phyloP scores from a whole-genome alignment of 2,797 vertebrate genomes.

The Martes flavigula region DNA sequence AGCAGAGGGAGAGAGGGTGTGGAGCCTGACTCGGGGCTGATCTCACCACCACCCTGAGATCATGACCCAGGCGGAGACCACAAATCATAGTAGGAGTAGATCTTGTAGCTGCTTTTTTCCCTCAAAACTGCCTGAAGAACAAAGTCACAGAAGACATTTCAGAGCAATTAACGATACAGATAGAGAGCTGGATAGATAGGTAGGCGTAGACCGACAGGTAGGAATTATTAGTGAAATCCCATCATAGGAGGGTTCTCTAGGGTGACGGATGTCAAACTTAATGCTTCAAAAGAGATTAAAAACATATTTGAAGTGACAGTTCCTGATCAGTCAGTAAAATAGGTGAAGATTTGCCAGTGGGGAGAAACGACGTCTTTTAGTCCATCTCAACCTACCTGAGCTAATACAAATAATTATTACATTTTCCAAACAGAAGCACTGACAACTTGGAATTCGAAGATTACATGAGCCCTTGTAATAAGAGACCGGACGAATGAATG shows the following conservation, averaged over 20 bases:
- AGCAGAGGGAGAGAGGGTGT: background rate
- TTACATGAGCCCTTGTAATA: background rate
- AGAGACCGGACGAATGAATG: background rate
- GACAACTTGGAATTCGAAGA: background rate
- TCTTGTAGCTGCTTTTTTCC: background rate
- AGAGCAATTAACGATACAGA: background rate
- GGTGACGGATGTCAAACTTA: conserved; percentile 7
- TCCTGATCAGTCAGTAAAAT: conserved; percentile 29
- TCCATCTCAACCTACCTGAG: background rate
- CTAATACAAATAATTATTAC: conserved; percentile 23
- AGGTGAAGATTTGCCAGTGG: background rate
- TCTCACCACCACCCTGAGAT: background rate
- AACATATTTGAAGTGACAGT: conserved; percentile 36
- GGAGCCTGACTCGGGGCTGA: background rate
- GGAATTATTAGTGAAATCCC: background rate
- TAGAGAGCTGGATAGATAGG: background rate
- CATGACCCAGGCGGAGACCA: background rate
- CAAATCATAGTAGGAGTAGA: background rate
- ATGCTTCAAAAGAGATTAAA: conserved; percentile 36
- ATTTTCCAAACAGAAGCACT: conserved; percentile 29
- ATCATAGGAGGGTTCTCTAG: background rate
- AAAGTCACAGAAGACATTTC: background rate
- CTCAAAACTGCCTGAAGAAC: background rate
- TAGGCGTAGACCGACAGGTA: background rate
- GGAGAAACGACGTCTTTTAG: background rate